Conservation (phyloP, 2,888 invertebrate species). For the Drosophila peninsularis region DNA sequence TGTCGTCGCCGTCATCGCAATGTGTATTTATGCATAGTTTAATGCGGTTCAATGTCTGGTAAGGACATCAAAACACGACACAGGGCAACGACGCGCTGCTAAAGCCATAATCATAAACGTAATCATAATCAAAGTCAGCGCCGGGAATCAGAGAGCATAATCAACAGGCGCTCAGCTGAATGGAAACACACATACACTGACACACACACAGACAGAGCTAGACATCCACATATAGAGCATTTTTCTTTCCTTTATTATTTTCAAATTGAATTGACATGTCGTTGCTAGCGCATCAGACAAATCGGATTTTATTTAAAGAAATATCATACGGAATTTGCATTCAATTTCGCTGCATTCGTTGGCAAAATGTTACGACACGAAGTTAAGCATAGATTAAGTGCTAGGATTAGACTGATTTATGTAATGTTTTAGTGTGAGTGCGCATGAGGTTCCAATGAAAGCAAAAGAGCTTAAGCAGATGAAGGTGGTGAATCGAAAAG, state of each 20-base stretch:
- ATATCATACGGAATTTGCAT: slow-evolving; percentile 70
- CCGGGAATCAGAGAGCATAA: slow-evolving; percentile 60
- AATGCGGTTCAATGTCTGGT: slow-evolving; percentile 81
- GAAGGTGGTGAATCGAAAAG: no score
- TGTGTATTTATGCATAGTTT: slow-evolving; percentile 81
- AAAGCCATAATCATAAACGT: slow-evolving; percentile 56
- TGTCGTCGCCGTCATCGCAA: slow-evolving; percentile 59
- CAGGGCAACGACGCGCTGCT: slow-evolving; percentile 51
- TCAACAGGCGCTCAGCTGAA: slow-evolving; percentile 60
- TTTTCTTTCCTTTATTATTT: slow-evolving; percentile 66
- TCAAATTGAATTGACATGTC: slow-evolving; percentile 77
- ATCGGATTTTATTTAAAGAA: slow-evolving; percentile 65
- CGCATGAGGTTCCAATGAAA: neutral
- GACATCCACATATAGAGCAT: slow-evolving; percentile 6
- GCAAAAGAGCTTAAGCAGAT: neutral
- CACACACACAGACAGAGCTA: neutral
- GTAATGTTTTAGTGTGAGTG: slow-evolving; percentile 2
- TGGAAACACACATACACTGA: slow-evolving; percentile 13
- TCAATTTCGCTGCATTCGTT: slow-evolving; percentile 48
- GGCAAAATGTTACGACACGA: slow-evolving; percentile 32
- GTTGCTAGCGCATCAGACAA: slow-evolving; percentile 63
- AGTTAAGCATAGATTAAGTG: slow-evolving; percentile 40
- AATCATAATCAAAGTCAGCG: slow-evolving; percentile 43
- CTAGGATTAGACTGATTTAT: slow-evolving; percentile 23
- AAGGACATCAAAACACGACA: slow-evolving; percentile 78